Percentiles rank a stretch among this genome's conserved stretches.
Evolutionary conservation across 2,888 invertebrate species (phyloP).

Genomic region (Synergus umbraculus): DNA sequence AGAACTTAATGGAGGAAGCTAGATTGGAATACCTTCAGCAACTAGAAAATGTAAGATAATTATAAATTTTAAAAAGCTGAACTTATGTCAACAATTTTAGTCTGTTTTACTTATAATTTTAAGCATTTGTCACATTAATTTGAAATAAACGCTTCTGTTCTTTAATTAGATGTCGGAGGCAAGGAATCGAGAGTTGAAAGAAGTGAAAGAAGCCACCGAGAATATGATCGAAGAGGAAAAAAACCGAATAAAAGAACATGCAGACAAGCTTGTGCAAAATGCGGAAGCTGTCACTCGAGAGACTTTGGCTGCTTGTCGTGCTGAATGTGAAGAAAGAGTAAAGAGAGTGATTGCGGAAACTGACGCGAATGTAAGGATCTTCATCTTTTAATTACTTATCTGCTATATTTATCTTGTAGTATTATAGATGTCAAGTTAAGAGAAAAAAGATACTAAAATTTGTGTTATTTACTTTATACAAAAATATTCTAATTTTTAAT

Average conservation of each 20-base stretch:
- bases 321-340: conserved; percentile 68
- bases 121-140: neutral
- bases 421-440: too few species aligned
- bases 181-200: conserved; percentile 63
- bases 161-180: conserved; percentile 60
- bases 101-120: neutral
- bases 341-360: conserved; percentile 68
- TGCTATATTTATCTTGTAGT: too few species aligned
- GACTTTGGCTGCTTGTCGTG: conserved; percentile 68
- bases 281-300: conserved; percentile 69
- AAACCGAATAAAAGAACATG: conserved; percentile 62
- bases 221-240: conserved; percentile 67
- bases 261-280: conserved; percentile 67
- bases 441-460: too few species aligned
- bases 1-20: conserved; percentile 59
- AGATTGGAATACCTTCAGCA: conserved; percentile 60
- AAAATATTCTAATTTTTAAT: conserved; percentile 16
- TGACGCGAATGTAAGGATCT: conserved; percentile 67
- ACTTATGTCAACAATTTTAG: neutral
- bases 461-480: neutral
- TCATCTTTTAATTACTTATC: conserved; percentile 27
- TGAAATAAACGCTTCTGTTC: neutral
- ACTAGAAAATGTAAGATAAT: conserved; percentile 62
- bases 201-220: conserved; percentile 60
- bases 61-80: too few species aligned